A percentile compares a stretch with the other conserved stretches of the same genome.
Conservation (phyloP, 2,888 invertebrate genomes). For the Nomada fabriciana region DNA sequence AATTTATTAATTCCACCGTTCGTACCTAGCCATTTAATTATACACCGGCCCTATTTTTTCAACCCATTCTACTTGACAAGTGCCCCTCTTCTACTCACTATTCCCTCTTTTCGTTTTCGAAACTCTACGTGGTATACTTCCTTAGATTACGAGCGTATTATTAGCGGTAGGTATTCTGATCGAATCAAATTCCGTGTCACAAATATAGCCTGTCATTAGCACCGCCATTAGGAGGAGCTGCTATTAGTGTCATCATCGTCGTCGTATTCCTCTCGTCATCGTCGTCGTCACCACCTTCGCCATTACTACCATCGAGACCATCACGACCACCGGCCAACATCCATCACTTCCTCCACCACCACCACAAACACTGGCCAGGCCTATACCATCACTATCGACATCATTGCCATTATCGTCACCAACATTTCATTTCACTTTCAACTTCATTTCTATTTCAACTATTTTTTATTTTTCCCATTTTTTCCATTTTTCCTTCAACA, state of each 20-base stretch:
- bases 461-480: too few species aligned
- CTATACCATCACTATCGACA: conserved; percentile 1
- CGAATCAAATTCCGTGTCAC: too few species aligned
- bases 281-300: conserved; percentile 45
- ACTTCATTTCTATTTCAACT: conserved; percentile 19
- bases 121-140: not conserved
- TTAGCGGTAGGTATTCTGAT: not conserved
- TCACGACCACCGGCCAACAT: conserved; percentile 40
- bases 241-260: conserved; percentile 33
- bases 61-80: too few species aligned
- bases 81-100: too few species aligned
- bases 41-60: not conserved
- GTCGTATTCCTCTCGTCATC: conserved; percentile 41
- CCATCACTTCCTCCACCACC: conserved; percentile 10
- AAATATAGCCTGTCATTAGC: not conserved
- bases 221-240: conserved; percentile 36
- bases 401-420: not conserved
- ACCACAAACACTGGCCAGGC: conserved; percentile 10
- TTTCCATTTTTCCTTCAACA: not conserved
- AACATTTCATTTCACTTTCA: not conserved
- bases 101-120: too few species aligned
- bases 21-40: not conserved
- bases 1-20: not conserved
- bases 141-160: not conserved
- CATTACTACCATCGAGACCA: conserved; percentile 41